phyloP scores from a whole-genome alignment of 2,113 vertebrate genomes.

The Hippocampus abdominalis region DNA sequence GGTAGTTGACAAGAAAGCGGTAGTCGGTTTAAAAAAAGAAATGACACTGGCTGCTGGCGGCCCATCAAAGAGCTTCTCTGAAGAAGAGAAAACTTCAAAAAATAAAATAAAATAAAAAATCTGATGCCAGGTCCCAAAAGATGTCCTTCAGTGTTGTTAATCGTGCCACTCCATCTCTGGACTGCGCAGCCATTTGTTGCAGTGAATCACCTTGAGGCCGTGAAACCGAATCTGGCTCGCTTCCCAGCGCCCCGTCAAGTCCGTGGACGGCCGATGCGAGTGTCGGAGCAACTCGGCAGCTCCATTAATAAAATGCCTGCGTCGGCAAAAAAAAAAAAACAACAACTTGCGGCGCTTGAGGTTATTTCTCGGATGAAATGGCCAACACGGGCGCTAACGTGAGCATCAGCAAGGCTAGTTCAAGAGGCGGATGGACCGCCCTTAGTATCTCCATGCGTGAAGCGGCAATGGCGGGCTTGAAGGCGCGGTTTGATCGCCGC shows the following conservation, averaged over 20 bases:
- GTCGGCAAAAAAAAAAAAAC: conserved; percentile 12
- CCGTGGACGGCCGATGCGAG: conserved; percentile 6
- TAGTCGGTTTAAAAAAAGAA: no score
- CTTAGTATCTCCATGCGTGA: no score
- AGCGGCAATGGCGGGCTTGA: no score
- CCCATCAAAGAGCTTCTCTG: no score
- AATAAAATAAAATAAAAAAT: not conserved
- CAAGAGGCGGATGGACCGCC: no score
- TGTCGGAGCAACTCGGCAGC: conserved; percentile 21
- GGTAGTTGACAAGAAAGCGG: no score
- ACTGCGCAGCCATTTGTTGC: not conserved
- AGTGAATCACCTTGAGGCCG: conserved; percentile 2
- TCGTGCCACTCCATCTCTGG: not conserved
- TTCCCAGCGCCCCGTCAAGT: not conserved
- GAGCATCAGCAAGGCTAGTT: not conserved
- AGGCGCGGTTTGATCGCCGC: no score
- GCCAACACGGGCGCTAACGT: not conserved
- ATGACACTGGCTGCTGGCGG: no score
- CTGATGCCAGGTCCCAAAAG: no score
- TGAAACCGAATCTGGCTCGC: not conserved
- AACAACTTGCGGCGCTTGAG: not conserved
- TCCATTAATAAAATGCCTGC: conserved; percentile 38
- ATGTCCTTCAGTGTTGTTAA: not conserved
- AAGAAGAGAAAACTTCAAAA: no score
- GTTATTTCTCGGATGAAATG: not conserved